Evolutionary conservation across 2,888 invertebrate species (phyloP), one percentile per base, ranked within the genome.

Genomic region (Drosophila prolongata): DNA sequence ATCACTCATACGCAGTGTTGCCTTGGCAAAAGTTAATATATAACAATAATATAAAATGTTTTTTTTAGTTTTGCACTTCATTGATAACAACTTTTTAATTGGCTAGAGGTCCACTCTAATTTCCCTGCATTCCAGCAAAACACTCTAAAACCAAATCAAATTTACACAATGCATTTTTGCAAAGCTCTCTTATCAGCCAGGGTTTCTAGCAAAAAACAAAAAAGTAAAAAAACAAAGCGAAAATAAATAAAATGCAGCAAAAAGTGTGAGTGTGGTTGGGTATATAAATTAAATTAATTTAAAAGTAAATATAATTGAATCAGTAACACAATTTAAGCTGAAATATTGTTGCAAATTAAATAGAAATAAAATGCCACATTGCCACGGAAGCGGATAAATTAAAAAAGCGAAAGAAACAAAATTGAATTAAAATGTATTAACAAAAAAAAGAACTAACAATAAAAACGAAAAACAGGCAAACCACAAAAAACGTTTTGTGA

Each of bases 401-500:
- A 56, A 43, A 75, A 65, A 55, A 58, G 38, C 43, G 42, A 72
- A 61, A 54, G 53, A 66, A 74, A 61, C 53, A 57, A 74, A 74
- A 49, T 67, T 61, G 44, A 64, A 72, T 58, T 57, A 50, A 64
- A 57, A 72, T 68, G 47, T 59, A 69, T 61, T 57, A 53, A 72
- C 47, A 40, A 19, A 37, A 54, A 66, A 37, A 19, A 59, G 30
- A 16, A 50, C 10, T 35, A 42, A 50, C 52, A 56, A 60, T 37
- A 14, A 44, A 19, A 27, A 34, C 30, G 30, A 43, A 13, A 37
- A 56, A 42, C 42, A 49, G 44, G 44, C 47, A 52, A 64, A 50
- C 75, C 78, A 70, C 78, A 80, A 54, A 80, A 54, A 78, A 54
- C 55, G 47, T 69, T 71, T 71, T 70, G 62, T 71, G 79, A 77